Evolutionary conservation across 2,797 vertebrate genomes (phyloP).

Genomic region (Schizothorax lantsangensis): DNA sequence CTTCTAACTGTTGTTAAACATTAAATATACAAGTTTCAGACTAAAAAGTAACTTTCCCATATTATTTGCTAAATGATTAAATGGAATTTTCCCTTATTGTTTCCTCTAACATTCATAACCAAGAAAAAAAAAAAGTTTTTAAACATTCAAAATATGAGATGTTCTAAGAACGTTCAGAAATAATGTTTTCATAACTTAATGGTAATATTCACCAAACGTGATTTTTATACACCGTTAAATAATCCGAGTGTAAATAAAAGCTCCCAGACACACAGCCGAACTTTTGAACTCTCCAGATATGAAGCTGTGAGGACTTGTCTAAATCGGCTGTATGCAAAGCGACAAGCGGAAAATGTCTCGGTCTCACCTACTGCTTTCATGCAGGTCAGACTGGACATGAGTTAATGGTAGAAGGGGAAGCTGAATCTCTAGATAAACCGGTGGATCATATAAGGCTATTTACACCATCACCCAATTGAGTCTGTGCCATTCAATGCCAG

Average conservation of each 20-base stretch:
- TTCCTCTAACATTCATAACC: not conserved
- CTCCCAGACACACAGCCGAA: slow-evolving; percentile 72
- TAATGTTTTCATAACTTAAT: not conserved
- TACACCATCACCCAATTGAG: not conserved
- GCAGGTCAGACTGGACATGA: slow-evolving; percentile 60
- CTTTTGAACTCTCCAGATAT: slow-evolving; percentile 75
- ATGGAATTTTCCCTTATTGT: not conserved
- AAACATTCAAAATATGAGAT: not conserved
- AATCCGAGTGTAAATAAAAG: slow-evolving; percentile 62
- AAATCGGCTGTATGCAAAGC: slow-evolving; percentile 72
- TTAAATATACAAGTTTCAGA: not conserved
- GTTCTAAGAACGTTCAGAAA: no score
- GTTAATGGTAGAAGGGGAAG: slow-evolving; percentile 49
- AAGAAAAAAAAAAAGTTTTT: not conserved
- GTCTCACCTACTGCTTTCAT: slow-evolving; percentile 71
- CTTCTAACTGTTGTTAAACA: not conserved
- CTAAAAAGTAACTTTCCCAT: no score
- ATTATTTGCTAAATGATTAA: not conserved
- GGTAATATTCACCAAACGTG: no score
- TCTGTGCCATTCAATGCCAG: slow-evolving; percentile 4
- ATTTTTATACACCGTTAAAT: slow-evolving; percentile 66
- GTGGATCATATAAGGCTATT: slow-evolving; percentile 2
- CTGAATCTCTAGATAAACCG: not conserved
- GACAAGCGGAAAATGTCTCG: slow-evolving; percentile 78
- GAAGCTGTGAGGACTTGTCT: slow-evolving; percentile 71